Evolutionary conservation across 92 coral and sea anemone genomes (phyloP).

Genomic region (Paragorgia papillata): DNA sequence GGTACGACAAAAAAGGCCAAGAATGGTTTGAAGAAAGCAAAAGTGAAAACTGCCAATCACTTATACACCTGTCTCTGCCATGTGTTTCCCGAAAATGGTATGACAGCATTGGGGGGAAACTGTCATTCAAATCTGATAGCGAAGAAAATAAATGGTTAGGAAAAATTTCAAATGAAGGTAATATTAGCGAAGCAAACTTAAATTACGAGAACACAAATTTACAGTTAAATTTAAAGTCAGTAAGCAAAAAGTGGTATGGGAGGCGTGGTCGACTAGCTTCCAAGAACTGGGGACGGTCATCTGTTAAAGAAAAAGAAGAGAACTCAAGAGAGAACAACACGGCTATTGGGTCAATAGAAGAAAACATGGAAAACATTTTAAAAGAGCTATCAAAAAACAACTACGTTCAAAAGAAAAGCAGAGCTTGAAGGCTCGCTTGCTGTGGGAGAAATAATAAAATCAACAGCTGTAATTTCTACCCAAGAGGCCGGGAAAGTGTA

Average conservation of each 20-base stretch:
- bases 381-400: slow-evolving; percentile 6
- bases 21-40: too few relatives aligned
- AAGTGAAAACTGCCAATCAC: neutral
- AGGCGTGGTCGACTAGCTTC: too few relatives aligned
- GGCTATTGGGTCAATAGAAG: neutral
- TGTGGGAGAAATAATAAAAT: slow-evolving; percentile 15
- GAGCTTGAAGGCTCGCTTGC: slow-evolving; percentile 38
- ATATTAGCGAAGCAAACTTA: neutral
- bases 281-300: slow-evolving; percentile 38
- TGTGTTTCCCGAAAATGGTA: slow-evolving; percentile 1
- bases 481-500: slow-evolving; percentile 42
- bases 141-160: too few relatives aligned
- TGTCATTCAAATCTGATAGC: neutral
- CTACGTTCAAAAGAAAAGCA: slow-evolving; percentile 24
- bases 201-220: slow-evolving; percentile 3
- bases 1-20: too few relatives aligned
- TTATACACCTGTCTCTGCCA: neutral
- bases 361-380: slow-evolving; percentile 23
- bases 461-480: slow-evolving; percentile 1
- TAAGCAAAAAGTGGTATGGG: slow-evolving; percentile 23
- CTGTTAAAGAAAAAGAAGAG: slow-evolving; percentile 14
- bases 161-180: neutral
- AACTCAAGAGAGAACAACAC: neutral
- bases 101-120: neutral
- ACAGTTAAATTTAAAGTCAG: neutral